Evolutionary conservation across 2,888 invertebrate genomes (phyloP), one percentile per base, ranked within the genome.

Genomic region (Tetragonula carbonaria): DNA sequence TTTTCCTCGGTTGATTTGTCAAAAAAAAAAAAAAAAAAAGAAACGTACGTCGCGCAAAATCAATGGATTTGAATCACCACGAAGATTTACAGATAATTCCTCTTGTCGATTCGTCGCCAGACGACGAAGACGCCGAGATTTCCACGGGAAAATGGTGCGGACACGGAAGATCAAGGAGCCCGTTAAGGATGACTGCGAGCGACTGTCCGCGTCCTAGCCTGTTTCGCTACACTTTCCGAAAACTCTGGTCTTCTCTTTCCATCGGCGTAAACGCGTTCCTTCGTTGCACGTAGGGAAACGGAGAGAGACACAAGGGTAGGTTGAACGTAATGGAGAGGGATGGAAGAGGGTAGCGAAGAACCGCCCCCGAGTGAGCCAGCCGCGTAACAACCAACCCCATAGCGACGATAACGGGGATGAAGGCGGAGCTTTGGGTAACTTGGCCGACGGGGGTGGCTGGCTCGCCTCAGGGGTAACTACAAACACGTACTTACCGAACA

Each of bases 401-500:
- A 85, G 85, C 87, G 82, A 84, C 80, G 88, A 85, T 87, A 88
- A 90, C 89, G 82, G 85, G 84, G 89, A 81, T 78, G 87, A 86
- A 91, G 93, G 93, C 92, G 93, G 92, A 84, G 92, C 90, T 73
- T 87, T 16, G 68, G 57, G 28, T 80, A 82, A 81, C 85, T 86
- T 88, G 90, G 84, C 81, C 77, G 80, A 80, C 45, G 91, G 90
- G 92, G 92, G 91, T 93, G 93, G 93, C 90, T 92, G 93, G 93
- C 90, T 93, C 93, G 92, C 93, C 92, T 93, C 93, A 93, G 92
- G 93, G 93, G 94, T 94, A 94, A 94, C 93, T 94, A 94, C 94
- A 93, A 94, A 94, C 93, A 94, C 94, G 93, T 94, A 93, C 92
- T 94, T 94, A 94, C 92, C 91, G 93, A 93, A 93, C 90, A 91